A percentile compares a stretch with the other conserved stretches of the same genome.
Conservation (phyloP, 2,797 vertebrate species). For the Chaenodraco wilsoni region DNA sequence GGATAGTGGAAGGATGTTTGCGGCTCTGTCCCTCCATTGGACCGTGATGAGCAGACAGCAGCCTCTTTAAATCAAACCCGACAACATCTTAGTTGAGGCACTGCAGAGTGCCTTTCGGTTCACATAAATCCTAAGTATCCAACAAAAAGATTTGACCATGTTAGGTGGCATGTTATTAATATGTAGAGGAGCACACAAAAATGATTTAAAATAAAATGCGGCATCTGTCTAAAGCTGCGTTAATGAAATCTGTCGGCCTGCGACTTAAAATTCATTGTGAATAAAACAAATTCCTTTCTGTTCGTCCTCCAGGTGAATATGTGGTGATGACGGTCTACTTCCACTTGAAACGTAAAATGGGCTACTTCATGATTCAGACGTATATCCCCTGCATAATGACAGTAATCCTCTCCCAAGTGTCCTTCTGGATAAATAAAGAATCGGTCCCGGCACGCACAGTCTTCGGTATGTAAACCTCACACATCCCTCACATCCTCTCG, state of each 20-base stretch:
- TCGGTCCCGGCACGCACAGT: slow-evolving; percentile 98
- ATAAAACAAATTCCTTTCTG: slow-evolving; percentile 47
- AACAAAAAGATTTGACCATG: slow-evolving; percentile 26
- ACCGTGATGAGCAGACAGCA: slow-evolving; percentile 19
- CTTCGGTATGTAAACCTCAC: slow-evolving; percentile 89
- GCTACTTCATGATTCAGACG: slow-evolving; percentile 99
- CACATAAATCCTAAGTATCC: slow-evolving; percentile 34
- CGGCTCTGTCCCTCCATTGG: slow-evolving; percentile 12
- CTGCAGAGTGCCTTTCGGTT: slow-evolving; percentile 2
- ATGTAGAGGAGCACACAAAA: background rate
- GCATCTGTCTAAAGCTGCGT: slow-evolving; percentile 16
- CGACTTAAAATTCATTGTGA: slow-evolving; percentile 31
- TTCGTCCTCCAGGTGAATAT: slow-evolving; percentile 91
- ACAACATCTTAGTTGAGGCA: slow-evolving; percentile 28
- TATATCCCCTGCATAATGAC: slow-evolving; percentile 99
- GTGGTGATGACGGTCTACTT: slow-evolving; percentile 98
- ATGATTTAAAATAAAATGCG: slow-evolving; percentile 19
- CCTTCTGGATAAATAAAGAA: slow-evolving; percentile 99
- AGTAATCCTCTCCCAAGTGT: slow-evolving; percentile 99
- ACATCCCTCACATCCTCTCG: slow-evolving; percentile 48
- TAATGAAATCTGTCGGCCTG: slow-evolving; percentile 32
- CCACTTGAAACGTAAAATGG: slow-evolving; percentile 98
- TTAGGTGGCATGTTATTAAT: background rate
- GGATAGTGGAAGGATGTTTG: background rate
- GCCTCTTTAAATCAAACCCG: slow-evolving; percentile 33